phyloP scores from a whole-genome alignment of 2,113 vertebrate species.

The Perca flavescens region DNA sequence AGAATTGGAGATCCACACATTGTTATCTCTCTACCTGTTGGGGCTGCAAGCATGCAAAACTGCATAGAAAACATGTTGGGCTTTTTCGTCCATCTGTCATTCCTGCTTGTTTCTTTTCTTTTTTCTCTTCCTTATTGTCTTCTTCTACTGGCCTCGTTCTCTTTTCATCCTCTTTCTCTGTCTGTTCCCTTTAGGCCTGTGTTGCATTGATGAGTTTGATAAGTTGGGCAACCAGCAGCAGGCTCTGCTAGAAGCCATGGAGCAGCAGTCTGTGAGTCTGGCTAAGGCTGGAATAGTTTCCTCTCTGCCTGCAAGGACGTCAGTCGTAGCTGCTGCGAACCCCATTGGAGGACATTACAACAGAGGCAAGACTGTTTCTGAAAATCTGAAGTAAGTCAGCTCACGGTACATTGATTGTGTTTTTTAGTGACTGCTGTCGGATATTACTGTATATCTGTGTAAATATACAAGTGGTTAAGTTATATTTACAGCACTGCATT shows the following conservation, averaged over 20 bases:
- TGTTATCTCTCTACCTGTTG: no score
- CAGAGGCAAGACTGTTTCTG: slow-evolving; percentile 96
- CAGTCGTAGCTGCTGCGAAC: slow-evolving; percentile 96
- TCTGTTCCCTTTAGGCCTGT: slow-evolving; percentile 86
- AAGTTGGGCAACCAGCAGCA: slow-evolving; percentile 97
- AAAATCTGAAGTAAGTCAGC: slow-evolving; percentile 93
- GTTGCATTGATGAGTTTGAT: slow-evolving; percentile 99
- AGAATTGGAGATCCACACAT: neutral
- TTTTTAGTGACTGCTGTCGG: neutral
- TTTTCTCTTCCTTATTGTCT: no score
- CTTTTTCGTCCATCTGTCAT: no score
- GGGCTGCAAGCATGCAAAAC: no score
- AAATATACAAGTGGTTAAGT: neutral
- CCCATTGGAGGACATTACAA: slow-evolving; percentile 97
- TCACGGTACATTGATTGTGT: no score
- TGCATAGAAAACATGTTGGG: no score
- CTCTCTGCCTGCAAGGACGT: slow-evolving; percentile 94
- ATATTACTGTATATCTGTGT: neutral
- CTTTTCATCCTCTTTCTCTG: neutral
- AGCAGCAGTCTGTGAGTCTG: slow-evolving; percentile 97
- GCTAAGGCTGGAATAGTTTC: slow-evolving; percentile 98
- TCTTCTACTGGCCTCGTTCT: neutral
- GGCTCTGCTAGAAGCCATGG: slow-evolving; percentile 97
- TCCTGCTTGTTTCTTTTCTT: no score
- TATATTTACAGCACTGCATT: neutral